Percentiles rank a stretch among this genome's conserved stretches.
These are phyloP conservation scores for Pelmatolapia mariae DNA, from an alignment of 2,113 vertebrate genomes.

Conservation along the genomic window DNA sequence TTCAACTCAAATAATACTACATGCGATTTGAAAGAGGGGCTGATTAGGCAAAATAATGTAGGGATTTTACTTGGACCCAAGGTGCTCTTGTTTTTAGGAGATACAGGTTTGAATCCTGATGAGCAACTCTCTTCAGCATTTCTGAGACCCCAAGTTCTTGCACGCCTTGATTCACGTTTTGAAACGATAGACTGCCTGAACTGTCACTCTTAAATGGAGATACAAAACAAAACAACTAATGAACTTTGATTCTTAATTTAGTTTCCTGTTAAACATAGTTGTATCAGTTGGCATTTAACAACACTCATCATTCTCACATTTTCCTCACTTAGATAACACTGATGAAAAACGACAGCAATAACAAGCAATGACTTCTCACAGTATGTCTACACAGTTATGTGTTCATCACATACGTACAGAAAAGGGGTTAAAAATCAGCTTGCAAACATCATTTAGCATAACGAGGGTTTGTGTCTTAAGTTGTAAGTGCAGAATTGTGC, in stretches of 20 bases:
- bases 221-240: not conserved
- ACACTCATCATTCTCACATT: not conserved
- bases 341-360: not conserved
- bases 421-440: not conserved
- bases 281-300: not conserved
- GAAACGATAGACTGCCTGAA: not conserved
- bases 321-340: not conserved
- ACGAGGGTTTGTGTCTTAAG: conserved; percentile 14
- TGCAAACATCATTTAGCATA: conserved; percentile 8
- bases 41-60: conserved; percentile 21
- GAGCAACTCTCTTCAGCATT: not conserved
- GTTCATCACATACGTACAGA: not conserved
- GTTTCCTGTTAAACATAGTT: not conserved
- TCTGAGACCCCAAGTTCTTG: not conserved
- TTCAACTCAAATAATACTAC: not conserved
- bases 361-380: not conserved
- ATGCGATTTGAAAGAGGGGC: not conserved
- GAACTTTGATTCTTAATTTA: not conserved
- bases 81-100: conserved; percentile 19
- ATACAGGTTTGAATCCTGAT: not conserved
- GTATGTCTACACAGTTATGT: not conserved
- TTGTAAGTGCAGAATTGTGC: not conserved
- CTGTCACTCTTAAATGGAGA: not conserved
- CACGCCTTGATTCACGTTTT: not conserved
- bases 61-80: not conserved